Evolutionary conservation across 1,140 invertebrate genomes (phyloP).

Genomic region (Drosophila pruinosa): DNA sequence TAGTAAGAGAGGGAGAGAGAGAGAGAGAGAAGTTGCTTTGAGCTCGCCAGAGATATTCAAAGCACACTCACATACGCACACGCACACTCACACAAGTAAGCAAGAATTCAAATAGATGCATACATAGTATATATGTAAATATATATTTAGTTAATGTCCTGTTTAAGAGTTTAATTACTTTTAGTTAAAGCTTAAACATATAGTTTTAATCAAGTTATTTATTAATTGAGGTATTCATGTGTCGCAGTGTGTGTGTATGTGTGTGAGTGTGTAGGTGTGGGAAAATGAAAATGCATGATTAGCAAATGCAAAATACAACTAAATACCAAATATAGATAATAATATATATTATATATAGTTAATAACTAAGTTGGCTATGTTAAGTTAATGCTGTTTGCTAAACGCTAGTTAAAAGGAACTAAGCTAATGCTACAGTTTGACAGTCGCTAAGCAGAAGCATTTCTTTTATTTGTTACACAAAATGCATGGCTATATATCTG

Average conservation of each 20-base stretch:
- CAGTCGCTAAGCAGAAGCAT: constrained; percentile 20
- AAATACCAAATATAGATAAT: constrained; percentile 44
- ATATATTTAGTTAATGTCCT: constrained; percentile 35
- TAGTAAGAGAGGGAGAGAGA: neutral
- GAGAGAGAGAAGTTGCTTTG: neutral
- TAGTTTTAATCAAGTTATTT: constrained; percentile 16
- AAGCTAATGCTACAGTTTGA: constrained; percentile 36
- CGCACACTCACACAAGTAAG: constrained; percentile 1
- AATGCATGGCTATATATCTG: constrained; percentile 51
- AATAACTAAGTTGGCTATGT: constrained; percentile 34
- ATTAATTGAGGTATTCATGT: neutral
- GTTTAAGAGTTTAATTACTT: constrained; percentile 24
- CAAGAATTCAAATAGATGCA: constrained; percentile 6
- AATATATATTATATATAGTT: constrained; percentile 24
- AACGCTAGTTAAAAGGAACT: constrained; percentile 31
- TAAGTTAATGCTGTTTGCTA: constrained; percentile 27
- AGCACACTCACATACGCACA: constrained; percentile 1
- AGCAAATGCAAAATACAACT: constrained; percentile 70
- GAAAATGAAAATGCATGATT: constrained; percentile 38
- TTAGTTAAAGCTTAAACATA: constrained; percentile 10
- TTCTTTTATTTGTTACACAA: constrained; percentile 47
- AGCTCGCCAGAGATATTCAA: neutral
- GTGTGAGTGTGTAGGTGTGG: constrained; percentile 8
- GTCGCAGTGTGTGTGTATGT: neutral
- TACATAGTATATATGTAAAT: neutral